Evolutionary conservation across 1,140 invertebrate genomes (phyloP), one percentile per base, ranked within the genome.

Genomic region (Vollenhovia emeryi): DNA sequence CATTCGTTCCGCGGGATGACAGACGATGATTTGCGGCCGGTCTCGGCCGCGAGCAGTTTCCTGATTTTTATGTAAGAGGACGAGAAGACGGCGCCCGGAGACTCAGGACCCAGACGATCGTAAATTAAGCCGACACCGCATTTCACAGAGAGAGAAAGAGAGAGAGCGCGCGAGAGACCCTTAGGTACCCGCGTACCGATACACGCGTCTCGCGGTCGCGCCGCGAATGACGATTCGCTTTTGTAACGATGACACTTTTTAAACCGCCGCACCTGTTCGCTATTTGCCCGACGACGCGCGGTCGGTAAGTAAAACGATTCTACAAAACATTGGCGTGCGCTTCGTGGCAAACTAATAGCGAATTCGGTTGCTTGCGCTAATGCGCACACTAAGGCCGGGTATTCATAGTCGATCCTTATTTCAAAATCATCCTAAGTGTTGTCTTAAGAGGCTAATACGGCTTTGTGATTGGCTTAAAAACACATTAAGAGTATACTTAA

Each of bases 1-100:
- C 74, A 79, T 85, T 85, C 85, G 85, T 89, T 91, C 68, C 85
- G 60, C 66, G 55, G 33, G 86, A 86, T 89, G 94, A 94, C 93
- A 90, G 90, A 90, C 87, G 93, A 94, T 94, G 93, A 94, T 94
- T 94, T 94, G 92, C 93, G 92, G 86, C 88, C 62, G 87, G 88
- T 89, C 91, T 90, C 89, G 80, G 71, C 86, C 86, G 85, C 86
- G 84, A 84, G 75, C 86, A 92, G 92, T 92, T 93, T 91, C 90
- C 90, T 92, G 93, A 94, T 94, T 94, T 94, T 94, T 94, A 93
- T 93, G 93, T 93, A 93, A 94, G 91, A 92, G 87, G 86, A 84
- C 90, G 87, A 76, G 86, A 90, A 90, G 78, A 89, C 86, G 90
- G 88, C 87, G 92, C 89, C 87, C 89, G 74, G 86, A 82, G 90